A percentile compares a stretch with the other conserved stretches of the same genome.
These are phyloP conservation scores for Pangasianodon hypophthalmus DNA, from an alignment of 2,113 vertebrate genomes.

Conservation along the genomic window DNA sequence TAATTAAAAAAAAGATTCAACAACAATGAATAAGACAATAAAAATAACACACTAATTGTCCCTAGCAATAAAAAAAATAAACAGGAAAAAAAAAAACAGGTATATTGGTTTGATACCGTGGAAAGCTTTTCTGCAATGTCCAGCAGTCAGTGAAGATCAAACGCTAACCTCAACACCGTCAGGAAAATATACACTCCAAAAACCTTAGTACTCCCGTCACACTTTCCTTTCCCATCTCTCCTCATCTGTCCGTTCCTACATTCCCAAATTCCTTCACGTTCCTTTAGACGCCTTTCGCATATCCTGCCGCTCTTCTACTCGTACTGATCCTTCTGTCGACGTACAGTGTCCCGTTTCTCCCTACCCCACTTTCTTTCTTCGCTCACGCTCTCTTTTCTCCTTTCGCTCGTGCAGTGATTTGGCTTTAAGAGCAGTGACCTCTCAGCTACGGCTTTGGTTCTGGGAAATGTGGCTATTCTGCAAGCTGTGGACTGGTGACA, in stretches of 20 bases:
- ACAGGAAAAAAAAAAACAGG: slow-evolving; percentile 44
- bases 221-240: slow-evolving; percentile 56
- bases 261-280: not conserved
- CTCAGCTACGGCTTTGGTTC: slow-evolving; percentile 64
- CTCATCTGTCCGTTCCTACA: not conserved
- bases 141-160: slow-evolving; percentile 29
- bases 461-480: slow-evolving; percentile 39
- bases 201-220: slow-evolving; percentile 16
- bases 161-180: not conserved
- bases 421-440: slow-evolving; percentile 57
- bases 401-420: slow-evolving; percentile 62
- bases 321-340: slow-evolving; percentile 53
- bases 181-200: not conserved
- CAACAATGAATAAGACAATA: slow-evolving; percentile 56
- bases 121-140: slow-evolving; percentile 68
- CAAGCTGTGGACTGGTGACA: slow-evolving; percentile 25
- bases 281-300: slow-evolving; percentile 17
- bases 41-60: slow-evolving; percentile 53
- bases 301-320: slow-evolving; percentile 13
- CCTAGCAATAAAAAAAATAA: slow-evolving; percentile 56
- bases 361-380: not conserved
- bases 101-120: slow-evolving; percentile 62
- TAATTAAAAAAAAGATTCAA: slow-evolving; percentile 57
- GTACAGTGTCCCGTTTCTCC: slow-evolving; percentile 45
- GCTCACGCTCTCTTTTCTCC: not conserved